Base-by-base conservation (phyloP, 64 coral and sea anemone species). In the Exaiptasia diaphana region DNA sequence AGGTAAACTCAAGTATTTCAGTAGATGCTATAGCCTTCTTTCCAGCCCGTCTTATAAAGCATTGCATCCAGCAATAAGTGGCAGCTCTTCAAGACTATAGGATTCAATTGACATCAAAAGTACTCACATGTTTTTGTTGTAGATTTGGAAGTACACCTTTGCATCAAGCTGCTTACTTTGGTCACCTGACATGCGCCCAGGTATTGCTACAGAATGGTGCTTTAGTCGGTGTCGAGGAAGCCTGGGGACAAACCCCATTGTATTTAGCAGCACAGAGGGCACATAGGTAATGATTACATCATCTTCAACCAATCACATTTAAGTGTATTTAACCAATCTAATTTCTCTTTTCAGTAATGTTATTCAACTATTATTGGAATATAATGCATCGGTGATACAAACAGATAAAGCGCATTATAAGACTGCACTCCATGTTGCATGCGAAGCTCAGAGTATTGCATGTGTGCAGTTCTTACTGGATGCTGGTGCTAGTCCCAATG, bases 101-200 rank as follows among this genome's bases (percentile, higher is more conserved):
- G n/a, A n/a, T n/a, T n/a, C n/a, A n/a, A n/a, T n/a, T n/a, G n/a
- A n/a, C n/a, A n/a, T n/a, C n/a, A n/a, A n/a, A n/a, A n/a, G n/a
- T n/a, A n/a, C n/a, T n/a, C n/a, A n/a, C n/a, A n/a, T n/a, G n/a
- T 39, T 86, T 18, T 72, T n/a, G 41, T 7, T 23, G 26, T 69
- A 99, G 95, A 41, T 99, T 99, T 99, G 95, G 95, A 31, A 88
- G 89, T 70, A 99, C 95, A 2, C 94, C 95, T 15, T 68, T 99
- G 27, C 95, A 99, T 33, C 95, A 99, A 53, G 95, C 95, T n/a
- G 83, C 89, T 0, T 99, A 93, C 23, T 99, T 99, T 91, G 89
- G 95, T 23, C 95, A 92, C 34, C 58, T 92, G 35, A 67, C 87
- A n/a, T 99, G 90, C 71, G 90, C 89, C 14, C 57, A 65, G 4